These are phyloP conservation scores for Steatornis caripensis DNA, from an alignment of 2,113 vertebrate species.

Conservation along the genomic window DNA sequence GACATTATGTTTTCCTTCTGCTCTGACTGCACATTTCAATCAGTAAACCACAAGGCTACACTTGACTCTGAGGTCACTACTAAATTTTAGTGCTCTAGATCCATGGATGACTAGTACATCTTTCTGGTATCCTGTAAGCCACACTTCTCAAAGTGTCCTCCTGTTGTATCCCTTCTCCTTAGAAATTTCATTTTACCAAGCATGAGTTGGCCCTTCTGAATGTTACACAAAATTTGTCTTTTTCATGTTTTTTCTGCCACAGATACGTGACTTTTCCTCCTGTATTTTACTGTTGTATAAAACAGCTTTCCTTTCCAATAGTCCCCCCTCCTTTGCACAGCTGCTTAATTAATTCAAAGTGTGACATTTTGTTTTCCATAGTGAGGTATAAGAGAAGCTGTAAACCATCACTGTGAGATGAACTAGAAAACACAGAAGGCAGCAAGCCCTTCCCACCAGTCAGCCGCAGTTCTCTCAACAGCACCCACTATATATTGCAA, in stretches of 20 bases:
- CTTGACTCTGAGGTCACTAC: not conserved
- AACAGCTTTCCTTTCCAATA: not conserved
- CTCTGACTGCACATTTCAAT: not conserved
- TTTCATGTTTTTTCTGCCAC: not conserved
- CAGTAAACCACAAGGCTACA: not conserved
- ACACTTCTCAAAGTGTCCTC: not conserved
- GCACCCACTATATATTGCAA: not conserved
- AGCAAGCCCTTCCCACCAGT: not conserved
- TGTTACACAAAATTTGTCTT: not conserved
- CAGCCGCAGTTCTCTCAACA: not conserved
- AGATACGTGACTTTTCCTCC: not conserved
- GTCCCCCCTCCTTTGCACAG: not conserved
- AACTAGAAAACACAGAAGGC: not conserved
- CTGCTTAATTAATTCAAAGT: slow-evolving; percentile 4
- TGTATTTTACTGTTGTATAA: not conserved
- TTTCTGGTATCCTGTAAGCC: not conserved
- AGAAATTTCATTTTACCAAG: not conserved
- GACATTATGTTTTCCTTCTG: not conserved
- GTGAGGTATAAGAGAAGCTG: not conserved
- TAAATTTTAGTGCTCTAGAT: not conserved
- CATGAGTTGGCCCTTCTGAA: not conserved
- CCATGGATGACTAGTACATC: not conserved
- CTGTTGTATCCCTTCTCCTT: not conserved
- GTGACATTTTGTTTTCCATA: slow-evolving; percentile 31
- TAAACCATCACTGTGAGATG: not conserved